A percentile compares a stretch with the other conserved stretches of the same genome.
phyloP scores from a whole-genome alignment of 2,888 invertebrate species.

The Syritta pipiens region DNA sequence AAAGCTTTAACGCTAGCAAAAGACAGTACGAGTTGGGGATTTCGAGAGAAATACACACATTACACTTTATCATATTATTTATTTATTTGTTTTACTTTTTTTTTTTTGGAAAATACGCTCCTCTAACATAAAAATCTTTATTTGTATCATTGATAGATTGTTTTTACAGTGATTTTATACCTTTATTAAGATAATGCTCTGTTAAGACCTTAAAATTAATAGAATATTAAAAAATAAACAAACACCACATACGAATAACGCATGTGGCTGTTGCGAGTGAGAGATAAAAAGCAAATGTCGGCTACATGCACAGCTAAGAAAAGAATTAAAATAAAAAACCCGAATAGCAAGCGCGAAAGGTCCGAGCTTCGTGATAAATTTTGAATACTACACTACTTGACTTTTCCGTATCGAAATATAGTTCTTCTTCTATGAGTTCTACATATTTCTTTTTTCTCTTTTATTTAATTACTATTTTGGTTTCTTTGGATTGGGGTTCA shows the following conservation, averaged over 20 bases:
- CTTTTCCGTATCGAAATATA: too few species aligned
- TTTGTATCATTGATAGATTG: conserved; percentile 24
- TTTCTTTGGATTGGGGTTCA: too few species aligned
- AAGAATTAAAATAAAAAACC: background rate
- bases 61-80: too few species aligned
- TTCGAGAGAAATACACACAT: too few species aligned
- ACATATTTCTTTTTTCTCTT: background rate
- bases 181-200: conserved; percentile 14
- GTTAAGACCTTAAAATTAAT: conserved; percentile 29
- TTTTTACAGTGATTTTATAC: conserved; percentile 35
- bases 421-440: too few species aligned
- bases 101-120: conserved; percentile 26
- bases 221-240: conserved; percentile 28
- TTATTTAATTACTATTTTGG: too few species aligned
- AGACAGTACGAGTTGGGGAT: too few species aligned
- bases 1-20: too few species aligned
- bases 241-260: conserved; percentile 10
- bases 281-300: background rate
- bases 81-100: too few species aligned
- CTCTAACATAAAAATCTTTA: conserved; percentile 48
- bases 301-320: background rate
- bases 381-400: too few species aligned
- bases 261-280: conserved; percentile 8
- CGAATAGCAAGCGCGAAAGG: background rate
- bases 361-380: background rate